phyloP scores from a whole-genome alignment of 1,140 invertebrate genomes.

The Psix sp. region DNA sequence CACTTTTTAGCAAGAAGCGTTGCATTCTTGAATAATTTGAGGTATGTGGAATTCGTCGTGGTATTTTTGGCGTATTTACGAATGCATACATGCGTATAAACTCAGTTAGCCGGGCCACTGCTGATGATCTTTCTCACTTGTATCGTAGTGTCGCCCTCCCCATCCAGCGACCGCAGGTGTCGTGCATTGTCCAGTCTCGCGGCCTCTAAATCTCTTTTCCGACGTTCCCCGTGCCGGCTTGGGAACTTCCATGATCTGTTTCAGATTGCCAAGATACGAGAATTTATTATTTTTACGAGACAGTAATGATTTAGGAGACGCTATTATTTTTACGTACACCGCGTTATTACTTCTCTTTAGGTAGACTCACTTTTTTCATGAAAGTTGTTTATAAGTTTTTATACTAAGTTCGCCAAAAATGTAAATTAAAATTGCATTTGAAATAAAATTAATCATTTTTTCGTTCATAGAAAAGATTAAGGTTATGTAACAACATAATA shows the following conservation, averaged over 20 bases:
- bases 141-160: conserved; percentile 42
- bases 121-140: conserved; percentile 53
- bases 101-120: conserved; percentile 30
- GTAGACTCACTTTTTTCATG: conserved; percentile 12
- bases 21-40: conserved; percentile 53
- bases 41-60: conserved; percentile 32
- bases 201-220: conserved; percentile 71
- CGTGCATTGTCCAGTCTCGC: conserved; percentile 71
- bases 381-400: conserved; percentile 17
- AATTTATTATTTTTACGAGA: conserved; percentile 55
- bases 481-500: too few species aligned
- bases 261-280: conserved; percentile 59
- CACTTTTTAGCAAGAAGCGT: conserved; percentile 32
- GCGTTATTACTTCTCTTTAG: conserved; percentile 35
- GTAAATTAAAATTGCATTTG: too few species aligned
- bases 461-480: too few species aligned
- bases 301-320: conserved; percentile 48
- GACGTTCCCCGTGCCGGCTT: conserved; percentile 63
- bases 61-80: conserved; percentile 45
- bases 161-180: conserved; percentile 68
- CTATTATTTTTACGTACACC: conserved; percentile 35
- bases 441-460: background rate
- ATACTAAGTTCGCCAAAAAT: background rate
- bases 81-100: conserved; percentile 50
- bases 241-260: conserved; percentile 66